Evolutionary conservation across 2,113 vertebrate genomes (phyloP).

Genomic region (Lathamus discolor): DNA sequence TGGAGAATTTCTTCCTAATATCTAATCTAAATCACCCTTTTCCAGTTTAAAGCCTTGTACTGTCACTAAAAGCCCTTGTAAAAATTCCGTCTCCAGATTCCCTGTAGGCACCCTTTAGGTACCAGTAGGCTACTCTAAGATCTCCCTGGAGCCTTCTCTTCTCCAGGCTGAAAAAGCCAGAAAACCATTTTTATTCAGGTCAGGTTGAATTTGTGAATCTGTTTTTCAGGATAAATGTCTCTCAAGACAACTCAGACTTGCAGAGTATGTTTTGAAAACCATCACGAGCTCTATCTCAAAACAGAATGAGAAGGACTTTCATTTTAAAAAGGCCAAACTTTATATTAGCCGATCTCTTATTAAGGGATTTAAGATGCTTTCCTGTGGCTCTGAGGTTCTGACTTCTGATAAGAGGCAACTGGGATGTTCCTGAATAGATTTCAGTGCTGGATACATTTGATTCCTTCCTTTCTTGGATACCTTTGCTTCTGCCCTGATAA

Average conservation of each 20-base stretch:
- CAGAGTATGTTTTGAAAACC: background rate
- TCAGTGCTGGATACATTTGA: background rate
- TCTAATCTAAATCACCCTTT: background rate
- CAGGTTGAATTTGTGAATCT: background rate
- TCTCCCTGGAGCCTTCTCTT: background rate
- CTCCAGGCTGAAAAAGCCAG: background rate
- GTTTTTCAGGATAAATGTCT: background rate
- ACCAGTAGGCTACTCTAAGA: background rate
- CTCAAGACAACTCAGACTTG: background rate
- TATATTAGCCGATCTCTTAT: background rate
- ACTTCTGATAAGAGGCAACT: background rate
- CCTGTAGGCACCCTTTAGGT: background rate
- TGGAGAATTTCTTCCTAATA: background rate
- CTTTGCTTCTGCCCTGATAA: conserved; percentile 16
- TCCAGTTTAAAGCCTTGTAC: background rate
- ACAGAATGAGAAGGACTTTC: background rate
- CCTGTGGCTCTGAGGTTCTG: background rate
- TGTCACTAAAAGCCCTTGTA: background rate
- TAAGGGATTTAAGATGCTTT: background rate
- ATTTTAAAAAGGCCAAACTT: background rate
- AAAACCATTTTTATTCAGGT: background rate
- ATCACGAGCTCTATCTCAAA: background rate
- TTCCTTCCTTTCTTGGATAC: conserved; percentile 33
- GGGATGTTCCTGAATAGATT: background rate
- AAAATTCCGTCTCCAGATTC: background rate